phyloP scores from a whole-genome alignment of 2,113 vertebrate species.

The Megaceryle maxima region DNA sequence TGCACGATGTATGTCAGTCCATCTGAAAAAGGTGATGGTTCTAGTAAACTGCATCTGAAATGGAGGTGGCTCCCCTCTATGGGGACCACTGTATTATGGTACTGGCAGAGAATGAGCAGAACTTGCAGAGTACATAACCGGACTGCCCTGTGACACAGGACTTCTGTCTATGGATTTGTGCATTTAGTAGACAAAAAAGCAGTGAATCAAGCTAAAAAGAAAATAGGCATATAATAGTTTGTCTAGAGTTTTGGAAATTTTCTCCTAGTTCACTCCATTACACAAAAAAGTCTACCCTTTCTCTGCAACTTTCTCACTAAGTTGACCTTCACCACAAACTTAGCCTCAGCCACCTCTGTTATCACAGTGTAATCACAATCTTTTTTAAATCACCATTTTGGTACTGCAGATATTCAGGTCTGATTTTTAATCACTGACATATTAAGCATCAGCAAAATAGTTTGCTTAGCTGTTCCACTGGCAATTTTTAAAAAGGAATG shows the following conservation, averaged over 20 bases:
- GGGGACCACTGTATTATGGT: background rate
- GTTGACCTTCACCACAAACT: conserved; percentile 57
- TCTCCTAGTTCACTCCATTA: background rate
- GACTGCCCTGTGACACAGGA: background rate
- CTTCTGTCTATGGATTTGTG: background rate
- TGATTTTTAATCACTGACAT: conserved; percentile 69
- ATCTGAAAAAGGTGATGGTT: background rate
- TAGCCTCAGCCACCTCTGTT: conserved; percentile 6
- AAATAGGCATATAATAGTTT: background rate
- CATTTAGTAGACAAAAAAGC: background rate
- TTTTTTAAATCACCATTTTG: conserved; percentile 63
- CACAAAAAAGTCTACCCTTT: background rate
- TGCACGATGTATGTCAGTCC: background rate
- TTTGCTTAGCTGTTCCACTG: conserved; percentile 53
- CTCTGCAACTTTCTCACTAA: background rate
- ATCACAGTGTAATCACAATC: conserved; percentile 48
- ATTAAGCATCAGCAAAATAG: conserved; percentile 72
- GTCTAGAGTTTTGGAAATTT: background rate
- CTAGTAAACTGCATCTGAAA: background rate
- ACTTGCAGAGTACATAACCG: background rate
- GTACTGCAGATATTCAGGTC: conserved; percentile 53
- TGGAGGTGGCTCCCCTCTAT: background rate
- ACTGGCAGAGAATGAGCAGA: background rate
- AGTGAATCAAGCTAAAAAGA: background rate
- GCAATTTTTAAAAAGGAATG: conserved; percentile 71